phyloP scores from a whole-genome alignment of 2,113 vertebrate species.

The Madoqua kirkii region DNA sequence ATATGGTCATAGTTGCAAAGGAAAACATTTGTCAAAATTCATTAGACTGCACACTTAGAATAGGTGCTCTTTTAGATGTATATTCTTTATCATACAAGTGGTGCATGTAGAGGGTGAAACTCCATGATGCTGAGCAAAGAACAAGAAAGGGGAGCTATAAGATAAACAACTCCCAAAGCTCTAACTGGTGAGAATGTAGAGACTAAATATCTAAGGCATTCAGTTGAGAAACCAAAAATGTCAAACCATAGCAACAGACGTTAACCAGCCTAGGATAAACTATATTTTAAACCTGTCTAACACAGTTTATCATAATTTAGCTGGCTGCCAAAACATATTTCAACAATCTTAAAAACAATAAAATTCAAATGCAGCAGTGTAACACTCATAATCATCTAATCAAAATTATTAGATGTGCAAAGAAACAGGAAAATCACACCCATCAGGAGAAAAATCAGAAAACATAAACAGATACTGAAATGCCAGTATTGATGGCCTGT shows the following conservation, averaged over 20 bases:
- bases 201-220: neutral
- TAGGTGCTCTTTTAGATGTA: too few species aligned
- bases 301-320: neutral
- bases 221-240: neutral
- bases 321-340: neutral
- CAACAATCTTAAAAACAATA: neutral
- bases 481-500: neutral
- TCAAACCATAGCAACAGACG: neutral
- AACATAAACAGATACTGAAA: neutral
- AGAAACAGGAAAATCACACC: neutral
- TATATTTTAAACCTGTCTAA: neutral
- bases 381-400: neutral
- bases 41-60: too few species aligned
- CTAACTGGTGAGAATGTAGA: neutral
- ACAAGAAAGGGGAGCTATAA: neutral
- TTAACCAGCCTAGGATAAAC: neutral
- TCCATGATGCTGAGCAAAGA: neutral
- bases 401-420: neutral
- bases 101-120: neutral
- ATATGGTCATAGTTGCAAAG: neutral
- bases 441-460: neutral
- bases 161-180: neutral
- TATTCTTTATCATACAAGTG: too few species aligned
- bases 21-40: too few species aligned
- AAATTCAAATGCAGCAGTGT: neutral